phyloP scores from a whole-genome alignment of 2,113 vertebrate species.

The Pao palembangensis region DNA sequence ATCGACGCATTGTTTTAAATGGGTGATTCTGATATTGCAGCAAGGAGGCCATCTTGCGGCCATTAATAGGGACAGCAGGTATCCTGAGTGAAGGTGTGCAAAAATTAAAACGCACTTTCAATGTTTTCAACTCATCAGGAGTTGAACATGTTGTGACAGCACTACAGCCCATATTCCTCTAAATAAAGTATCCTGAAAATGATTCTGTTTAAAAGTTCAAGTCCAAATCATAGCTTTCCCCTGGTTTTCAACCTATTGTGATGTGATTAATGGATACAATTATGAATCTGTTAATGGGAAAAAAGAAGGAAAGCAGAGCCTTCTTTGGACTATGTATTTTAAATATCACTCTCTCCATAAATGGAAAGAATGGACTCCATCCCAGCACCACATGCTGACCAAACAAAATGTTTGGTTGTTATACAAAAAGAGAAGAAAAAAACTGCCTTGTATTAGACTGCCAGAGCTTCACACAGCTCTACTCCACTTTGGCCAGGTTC shows the following conservation, averaged over 20 bases:
- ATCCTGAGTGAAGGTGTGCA: background rate
- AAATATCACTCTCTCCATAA: slow-evolving; percentile 13
- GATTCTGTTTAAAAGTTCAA: background rate
- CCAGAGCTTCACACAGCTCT: slow-evolving; percentile 40
- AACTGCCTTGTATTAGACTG: slow-evolving; percentile 30
- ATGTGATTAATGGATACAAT: too few species aligned
- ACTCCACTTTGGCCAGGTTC: slow-evolving; percentile 42
- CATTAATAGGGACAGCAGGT: background rate
- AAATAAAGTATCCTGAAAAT: background rate
- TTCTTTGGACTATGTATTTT: background rate
- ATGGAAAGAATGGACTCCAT: slow-evolving; percentile 18
- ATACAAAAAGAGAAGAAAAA: slow-evolving; percentile 6
- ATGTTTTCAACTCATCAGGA: too few species aligned
- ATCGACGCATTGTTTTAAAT: background rate
- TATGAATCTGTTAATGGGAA: too few species aligned
- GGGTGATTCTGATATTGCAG: background rate
- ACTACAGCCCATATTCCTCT: too few species aligned
- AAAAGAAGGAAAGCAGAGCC: background rate
- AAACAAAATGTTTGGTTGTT: slow-evolving; percentile 52
- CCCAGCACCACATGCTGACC: slow-evolving; percentile 28
- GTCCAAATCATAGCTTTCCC: too few species aligned
- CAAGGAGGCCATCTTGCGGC: slow-evolving; percentile 36
- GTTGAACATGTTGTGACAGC: too few species aligned
- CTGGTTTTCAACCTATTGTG: too few species aligned
- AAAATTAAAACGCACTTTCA: too few species aligned